A percentile compares a stretch with the other conserved stretches of the same genome.
phyloP scores from a whole-genome alignment of 2,113 vertebrate species.

The Peromyscus leucopus region DNA sequence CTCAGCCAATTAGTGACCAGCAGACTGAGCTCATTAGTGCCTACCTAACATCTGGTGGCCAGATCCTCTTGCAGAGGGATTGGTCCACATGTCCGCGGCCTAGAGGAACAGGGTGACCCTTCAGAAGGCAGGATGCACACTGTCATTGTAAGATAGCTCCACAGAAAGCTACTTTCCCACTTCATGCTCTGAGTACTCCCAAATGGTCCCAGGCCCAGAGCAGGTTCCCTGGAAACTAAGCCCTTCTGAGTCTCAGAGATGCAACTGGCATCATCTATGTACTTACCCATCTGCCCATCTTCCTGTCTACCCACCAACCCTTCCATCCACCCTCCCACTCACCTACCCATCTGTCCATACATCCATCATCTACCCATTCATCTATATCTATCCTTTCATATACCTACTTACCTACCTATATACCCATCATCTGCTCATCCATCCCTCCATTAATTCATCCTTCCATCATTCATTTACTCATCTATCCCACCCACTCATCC shows the following conservation, averaged over 20 bases:
- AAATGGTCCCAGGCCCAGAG: neutral
- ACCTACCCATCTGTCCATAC: rapidly evolving
- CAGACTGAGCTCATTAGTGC: conserved; percentile 40
- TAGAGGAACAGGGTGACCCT: neutral
- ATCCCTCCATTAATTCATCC: rapidly evolving
- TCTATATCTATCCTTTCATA: no score
- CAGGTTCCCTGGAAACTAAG: no score
- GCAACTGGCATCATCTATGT: neutral
- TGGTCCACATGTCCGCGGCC: rapidly evolving
- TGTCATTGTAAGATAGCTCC: neutral
- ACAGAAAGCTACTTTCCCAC: neutral
- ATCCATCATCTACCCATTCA: rapidly evolving
- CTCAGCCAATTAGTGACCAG: conserved; percentile 51
- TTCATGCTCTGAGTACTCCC: rapidly evolving
- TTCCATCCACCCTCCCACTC: rapidly evolving
- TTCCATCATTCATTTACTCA: rapidly evolving
- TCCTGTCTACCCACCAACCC: neutral
- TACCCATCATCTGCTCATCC: neutral
- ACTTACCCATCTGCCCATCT: rapidly evolving
- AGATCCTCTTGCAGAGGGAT: neutral
- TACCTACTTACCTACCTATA: neutral
- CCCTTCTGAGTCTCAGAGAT: neutral
- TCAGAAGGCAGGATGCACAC: neutral
- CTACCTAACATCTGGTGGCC: conserved; percentile 33
- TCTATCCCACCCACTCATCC: rapidly evolving